Percentiles rank a stretch among this genome's conserved stretches.
Evolutionary conservation across 2,797 vertebrate genomes (phyloP).

Genomic region (Trachurus trachurus): DNA sequence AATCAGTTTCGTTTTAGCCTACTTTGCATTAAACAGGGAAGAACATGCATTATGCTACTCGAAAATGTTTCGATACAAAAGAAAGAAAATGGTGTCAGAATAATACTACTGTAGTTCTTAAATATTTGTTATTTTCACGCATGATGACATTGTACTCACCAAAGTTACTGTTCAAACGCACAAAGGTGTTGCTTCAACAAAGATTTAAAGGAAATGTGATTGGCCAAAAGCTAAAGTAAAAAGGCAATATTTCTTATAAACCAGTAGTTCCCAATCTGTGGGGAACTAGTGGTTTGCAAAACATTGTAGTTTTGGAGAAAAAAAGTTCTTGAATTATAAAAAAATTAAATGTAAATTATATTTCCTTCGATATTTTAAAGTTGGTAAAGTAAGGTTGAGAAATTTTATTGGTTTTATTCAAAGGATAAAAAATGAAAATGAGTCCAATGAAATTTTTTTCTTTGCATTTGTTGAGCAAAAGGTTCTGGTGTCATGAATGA

Average conservation of each 20-base stretch:
- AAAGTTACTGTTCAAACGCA: neutral
- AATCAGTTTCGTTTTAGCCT: constrained; percentile 12
- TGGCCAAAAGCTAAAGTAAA: neutral
- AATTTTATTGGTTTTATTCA: neutral
- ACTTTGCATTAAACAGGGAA: constrained; percentile 27
- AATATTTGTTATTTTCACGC: neutral
- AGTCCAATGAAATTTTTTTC: too few species aligned
- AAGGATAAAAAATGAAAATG: neutral
- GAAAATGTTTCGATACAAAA: neutral
- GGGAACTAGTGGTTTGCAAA: too few species aligned
- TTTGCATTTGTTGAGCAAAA: neutral
- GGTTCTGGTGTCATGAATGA: neutral
- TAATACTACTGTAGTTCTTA: neutral
- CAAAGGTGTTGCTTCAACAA: neutral
- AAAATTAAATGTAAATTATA: too few species aligned
- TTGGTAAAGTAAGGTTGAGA: too few species aligned
- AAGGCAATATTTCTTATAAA: neutral
- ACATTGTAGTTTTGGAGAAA: too few species aligned
- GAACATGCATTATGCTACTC: constrained; percentile 46
- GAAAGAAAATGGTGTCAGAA: constrained; percentile 7
- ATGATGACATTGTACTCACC: neutral
- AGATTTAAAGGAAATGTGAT: neutral
- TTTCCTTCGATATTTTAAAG: too few species aligned
- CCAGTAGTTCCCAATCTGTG: too few species aligned
- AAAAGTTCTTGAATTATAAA: too few species aligned